phyloP scores from a whole-genome alignment of 2,888 invertebrate genomes.

The Synergus laeviventris region DNA sequence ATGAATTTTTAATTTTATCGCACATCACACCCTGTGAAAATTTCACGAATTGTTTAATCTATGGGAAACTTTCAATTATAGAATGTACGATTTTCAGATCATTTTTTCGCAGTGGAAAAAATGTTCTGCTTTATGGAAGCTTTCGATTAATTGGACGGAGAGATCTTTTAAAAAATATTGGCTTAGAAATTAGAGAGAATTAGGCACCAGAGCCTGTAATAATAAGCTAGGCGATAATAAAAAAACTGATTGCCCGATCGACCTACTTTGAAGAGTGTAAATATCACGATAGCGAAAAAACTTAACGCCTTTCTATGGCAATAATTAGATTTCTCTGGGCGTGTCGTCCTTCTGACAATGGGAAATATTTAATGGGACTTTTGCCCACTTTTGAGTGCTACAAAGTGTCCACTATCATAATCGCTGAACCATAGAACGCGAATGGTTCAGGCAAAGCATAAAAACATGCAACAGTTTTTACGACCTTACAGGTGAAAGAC shows the following conservation, averaged over 20 bases:
- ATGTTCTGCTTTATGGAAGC: not conserved
- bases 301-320: not conserved
- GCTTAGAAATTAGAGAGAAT: not conserved
- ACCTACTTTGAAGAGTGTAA: not conserved
- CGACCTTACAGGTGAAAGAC: constrained; percentile 19
- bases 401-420: constrained; percentile 17
- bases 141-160: not conserved
- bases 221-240: not conserved
- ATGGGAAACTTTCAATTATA: not conserved
- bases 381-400: not conserved
- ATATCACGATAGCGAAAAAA: not conserved
- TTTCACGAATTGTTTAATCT: not conserved
- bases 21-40: not conserved
- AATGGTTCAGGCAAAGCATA: not conserved
- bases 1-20: not conserved
- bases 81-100: too few relatives aligned
- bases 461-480: constrained; percentile 23
- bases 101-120: not conserved
- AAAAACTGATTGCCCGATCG: not conserved
- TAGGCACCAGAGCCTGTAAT: not conserved
- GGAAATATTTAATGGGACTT: constrained; percentile 23
- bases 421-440: constrained; percentile 7
- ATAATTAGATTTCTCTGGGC: constrained; percentile 32
- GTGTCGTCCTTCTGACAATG: constrained; percentile 13
- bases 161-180: not conserved